A percentile compares a stretch with the other conserved stretches of the same genome.
These are phyloP conservation scores for Oasisia sp. DNA, from an alignment of 2,888 invertebrate genomes.

Conservation along the genomic window DNA sequence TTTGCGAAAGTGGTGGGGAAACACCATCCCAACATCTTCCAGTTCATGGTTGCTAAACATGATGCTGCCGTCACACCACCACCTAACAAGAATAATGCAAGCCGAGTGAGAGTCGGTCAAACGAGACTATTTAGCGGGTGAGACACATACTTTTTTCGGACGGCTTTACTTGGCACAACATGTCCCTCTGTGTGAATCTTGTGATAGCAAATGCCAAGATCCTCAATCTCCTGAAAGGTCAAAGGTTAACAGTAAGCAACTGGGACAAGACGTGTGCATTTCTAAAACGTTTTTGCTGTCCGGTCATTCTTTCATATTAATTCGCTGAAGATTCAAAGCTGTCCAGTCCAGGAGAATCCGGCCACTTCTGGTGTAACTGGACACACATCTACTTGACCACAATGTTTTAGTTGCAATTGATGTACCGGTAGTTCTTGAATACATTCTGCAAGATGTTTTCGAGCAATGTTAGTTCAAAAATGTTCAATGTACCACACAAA, in stretches of 20 bases:
- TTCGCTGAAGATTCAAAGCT: background rate
- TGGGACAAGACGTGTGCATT: background rate
- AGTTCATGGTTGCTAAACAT: too few species aligned
- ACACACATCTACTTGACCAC: background rate
- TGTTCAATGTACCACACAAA: too few species aligned
- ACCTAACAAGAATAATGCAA: too few species aligned
- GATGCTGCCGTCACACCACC: too few species aligned
- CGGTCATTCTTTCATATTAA: background rate
- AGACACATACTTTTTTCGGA: conserved; percentile 67
- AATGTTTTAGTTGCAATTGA: background rate
- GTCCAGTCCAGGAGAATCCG: background rate
- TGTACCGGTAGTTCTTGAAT: too few species aligned
- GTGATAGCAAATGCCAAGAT: conserved; percentile 57
- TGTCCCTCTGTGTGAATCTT: conserved; percentile 71
- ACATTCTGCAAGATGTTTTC: too few species aligned
- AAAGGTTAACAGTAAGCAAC: background rate
- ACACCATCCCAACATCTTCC: too few species aligned
- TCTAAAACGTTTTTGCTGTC: background rate
- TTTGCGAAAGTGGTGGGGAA: too few species aligned
- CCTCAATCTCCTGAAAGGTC: conserved; percentile 26
- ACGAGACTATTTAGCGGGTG: background rate
- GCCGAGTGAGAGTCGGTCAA: too few species aligned
- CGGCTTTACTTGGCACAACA: conserved; percentile 66
- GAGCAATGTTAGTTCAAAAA: too few species aligned
- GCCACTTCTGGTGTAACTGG: background rate